Evolutionary conservation across 1,140 invertebrate species (phyloP).

Genomic region (Zaprionus nigranus): DNA sequence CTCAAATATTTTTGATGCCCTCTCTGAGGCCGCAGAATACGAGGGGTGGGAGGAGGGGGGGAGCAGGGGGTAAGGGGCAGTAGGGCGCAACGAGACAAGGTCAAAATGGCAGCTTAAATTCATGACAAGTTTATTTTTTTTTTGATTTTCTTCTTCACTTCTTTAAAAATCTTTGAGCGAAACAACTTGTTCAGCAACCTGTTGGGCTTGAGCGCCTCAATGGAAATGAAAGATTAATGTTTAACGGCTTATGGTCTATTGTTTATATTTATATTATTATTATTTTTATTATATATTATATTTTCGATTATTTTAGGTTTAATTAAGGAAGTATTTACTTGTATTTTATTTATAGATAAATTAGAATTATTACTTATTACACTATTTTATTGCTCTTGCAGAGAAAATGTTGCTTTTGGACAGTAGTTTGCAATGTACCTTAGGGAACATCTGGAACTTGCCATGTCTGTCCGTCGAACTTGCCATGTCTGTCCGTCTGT

Average conservation of each 20-base stretch:
- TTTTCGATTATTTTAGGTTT: too few relatives aligned
- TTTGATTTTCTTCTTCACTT: slow-evolving; percentile 18
- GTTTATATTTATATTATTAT: too few relatives aligned
- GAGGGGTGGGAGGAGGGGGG: not conserved
- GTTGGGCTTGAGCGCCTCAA: not conserved
- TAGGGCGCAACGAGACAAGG: slow-evolving; percentile 3
- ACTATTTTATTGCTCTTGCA: too few relatives aligned
- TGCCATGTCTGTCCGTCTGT: too few relatives aligned
- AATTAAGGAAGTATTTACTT: too few relatives aligned
- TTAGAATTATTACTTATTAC: too few relatives aligned
- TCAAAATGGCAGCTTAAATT: slow-evolving; percentile 43
- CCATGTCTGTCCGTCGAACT: too few relatives aligned
- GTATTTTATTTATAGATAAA: too few relatives aligned
- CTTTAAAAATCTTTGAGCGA: not conserved
- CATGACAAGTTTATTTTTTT: slow-evolving; percentile 32
- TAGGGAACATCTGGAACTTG: too few relatives aligned
- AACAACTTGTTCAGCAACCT: slow-evolving; percentile 9
- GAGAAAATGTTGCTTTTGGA: too few relatives aligned
- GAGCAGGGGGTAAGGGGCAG: not conserved
- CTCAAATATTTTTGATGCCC: slow-evolving; percentile 27
- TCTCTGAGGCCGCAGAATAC: slow-evolving; percentile 8
- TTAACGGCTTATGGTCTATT: not conserved
- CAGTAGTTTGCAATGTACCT: too few relatives aligned
- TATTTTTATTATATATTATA: too few relatives aligned
- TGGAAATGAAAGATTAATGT: not conserved